Evolutionary conservation across 2,888 invertebrate species (phyloP), one percentile per base, ranked within the genome.

Genomic region (Bombylius major): DNA sequence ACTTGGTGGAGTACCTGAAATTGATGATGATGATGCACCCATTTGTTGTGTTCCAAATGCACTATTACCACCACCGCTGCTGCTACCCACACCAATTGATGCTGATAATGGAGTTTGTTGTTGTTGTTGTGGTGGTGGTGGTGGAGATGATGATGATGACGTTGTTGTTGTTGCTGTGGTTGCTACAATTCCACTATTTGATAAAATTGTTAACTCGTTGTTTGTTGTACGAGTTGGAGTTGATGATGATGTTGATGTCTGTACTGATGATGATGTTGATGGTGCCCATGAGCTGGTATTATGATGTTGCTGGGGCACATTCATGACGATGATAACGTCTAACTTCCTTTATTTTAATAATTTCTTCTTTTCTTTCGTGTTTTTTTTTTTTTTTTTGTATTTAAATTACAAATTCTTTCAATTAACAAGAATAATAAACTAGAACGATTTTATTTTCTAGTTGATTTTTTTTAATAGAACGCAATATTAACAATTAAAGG

Each of bases 1-100:
- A 56, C 50, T 59, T 42, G 58, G 54, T 39, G 58, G 52, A 7
- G 59, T 59, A 53, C 59, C 56, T 50, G 59, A 50, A 31, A 58
- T 44, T 31, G 55, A 58, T 34, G 53, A 53, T 36, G 55, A 31
- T 32, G 58, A 50, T 8, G 55, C 55, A 47, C 58, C 58, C 50
- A 49, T 55, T 42, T 42, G 39, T 11, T 42, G 39, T 11, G 7
- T 7, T 8, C 11, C n/a, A 23, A 36, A 11, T 12, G 45, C 9
- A 36, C 14, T 32, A 50, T 47, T 44, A 50, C 14, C 45, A 45
- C 54, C 34, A 36, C 36, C 50, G 13, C 51, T 5, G 23, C 36
- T 23, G 31, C 46, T 36, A 47, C 47, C 42, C 46, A 39, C 11
- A 34, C 50, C 45, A 13, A 50, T 50, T 55, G 12, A 8, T 42